Evolutionary conservation across 2,888 invertebrate species (phyloP), one percentile per base, ranked within the genome.

Genomic region (Dicyrtomina minuta): DNA sequence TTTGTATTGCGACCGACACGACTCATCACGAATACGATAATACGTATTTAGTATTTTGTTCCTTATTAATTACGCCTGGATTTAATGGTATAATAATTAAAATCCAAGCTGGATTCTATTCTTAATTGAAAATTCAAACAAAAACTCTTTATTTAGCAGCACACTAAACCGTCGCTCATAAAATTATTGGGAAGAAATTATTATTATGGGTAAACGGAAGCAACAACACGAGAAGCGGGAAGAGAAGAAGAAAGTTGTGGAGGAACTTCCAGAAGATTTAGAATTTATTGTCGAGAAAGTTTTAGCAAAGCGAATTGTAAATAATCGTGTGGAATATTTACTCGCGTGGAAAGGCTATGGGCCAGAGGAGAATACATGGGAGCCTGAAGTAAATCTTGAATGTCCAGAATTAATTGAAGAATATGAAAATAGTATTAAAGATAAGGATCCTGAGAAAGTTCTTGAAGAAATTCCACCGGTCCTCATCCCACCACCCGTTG

Each of bases 211-310:
- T 13, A 55, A 27, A 27, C 3, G 55, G 17, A 55, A 55, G n/a
- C 5, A n/a, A 55, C 26, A 33, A 27, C 27, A 26, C 8, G 55
- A 55, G 13, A 26, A 17, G n/a, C 59, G 41, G 10, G 66, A 41
- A 55, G 24, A 24, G 5, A 60, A 33, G 41, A 68, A 68, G 24
- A 20, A 39, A 13, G 53, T 33, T 2, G 27, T 43, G 26, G 61
- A 61, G 22, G 61, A 60, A 53, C 17, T 8, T 10, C 49, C 44
- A 12, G 68, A 69, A 24, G 62, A 62, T 46, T 22, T 64, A n/a
- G 68, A 69, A 60, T 69, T 69, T 43, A 62, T 64, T 56, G 68
- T 69, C 6, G 68, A 69, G 56, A 69, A 69, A 61, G 68, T 69
- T 2, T 20, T 69, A 15, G 68, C 62, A 8, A 69, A 69, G 24